Conservation (phyloP, 2,113 vertebrate genomes). For the Microtus montanus region DNA sequence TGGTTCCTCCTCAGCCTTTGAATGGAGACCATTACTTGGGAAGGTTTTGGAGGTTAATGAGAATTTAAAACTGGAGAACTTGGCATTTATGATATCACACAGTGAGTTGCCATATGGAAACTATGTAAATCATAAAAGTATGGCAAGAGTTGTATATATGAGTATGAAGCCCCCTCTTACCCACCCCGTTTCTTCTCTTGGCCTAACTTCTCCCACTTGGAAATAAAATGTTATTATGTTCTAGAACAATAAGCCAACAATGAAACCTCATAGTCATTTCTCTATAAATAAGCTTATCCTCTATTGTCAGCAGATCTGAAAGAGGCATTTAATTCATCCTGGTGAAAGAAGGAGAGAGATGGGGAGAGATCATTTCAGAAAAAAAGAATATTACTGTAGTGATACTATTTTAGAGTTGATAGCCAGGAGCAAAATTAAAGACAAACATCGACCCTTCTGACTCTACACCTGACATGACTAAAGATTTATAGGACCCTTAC, state of each 20-base stretch:
- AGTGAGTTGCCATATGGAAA: slow-evolving; percentile 57
- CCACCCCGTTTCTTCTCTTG: background rate
- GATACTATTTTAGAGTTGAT: slow-evolving; percentile 78
- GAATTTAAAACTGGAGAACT: slow-evolving; percentile 63
- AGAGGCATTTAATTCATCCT: slow-evolving; percentile 82
- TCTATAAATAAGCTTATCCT: slow-evolving; percentile 80
- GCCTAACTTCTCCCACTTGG: slow-evolving; percentile 60
- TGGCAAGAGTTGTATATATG: background rate
- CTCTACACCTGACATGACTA: slow-evolving; percentile 72
- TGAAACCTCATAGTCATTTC: slow-evolving; percentile 82
- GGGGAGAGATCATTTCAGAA: slow-evolving; percentile 75
- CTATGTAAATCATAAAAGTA: slow-evolving; percentile 64
- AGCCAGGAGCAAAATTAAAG: slow-evolving; percentile 82
- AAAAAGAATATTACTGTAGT: slow-evolving; percentile 78
- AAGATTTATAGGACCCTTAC: slow-evolving; percentile 76
- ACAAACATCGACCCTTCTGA: slow-evolving; percentile 44
- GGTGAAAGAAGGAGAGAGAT: slow-evolving; percentile 6
- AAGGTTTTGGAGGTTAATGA: slow-evolving; percentile 43
- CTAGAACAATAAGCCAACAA: slow-evolving; percentile 79
- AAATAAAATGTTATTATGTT: slow-evolving; percentile 78
- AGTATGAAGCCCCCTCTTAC: background rate
- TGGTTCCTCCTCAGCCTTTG: background rate
- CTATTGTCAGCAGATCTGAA: slow-evolving; percentile 78
- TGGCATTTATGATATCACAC: slow-evolving; percentile 77
- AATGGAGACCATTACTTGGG: background rate